Evolutionary conservation across 2,113 vertebrate genomes (phyloP).

Genomic region (Phaethornis superciliosus): DNA sequence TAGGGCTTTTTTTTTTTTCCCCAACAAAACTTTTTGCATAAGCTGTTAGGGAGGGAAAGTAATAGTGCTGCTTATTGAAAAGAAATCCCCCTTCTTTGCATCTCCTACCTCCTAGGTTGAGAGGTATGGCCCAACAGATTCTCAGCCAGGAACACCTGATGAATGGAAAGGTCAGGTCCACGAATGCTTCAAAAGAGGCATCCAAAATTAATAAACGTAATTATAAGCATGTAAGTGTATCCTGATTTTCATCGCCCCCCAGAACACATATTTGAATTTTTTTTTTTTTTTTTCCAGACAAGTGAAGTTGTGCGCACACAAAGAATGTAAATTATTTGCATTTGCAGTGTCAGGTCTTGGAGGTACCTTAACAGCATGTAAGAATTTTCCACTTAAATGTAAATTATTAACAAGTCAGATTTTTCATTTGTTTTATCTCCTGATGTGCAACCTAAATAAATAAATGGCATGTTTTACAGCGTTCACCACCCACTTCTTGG

Average conservation of each 20-base stretch:
- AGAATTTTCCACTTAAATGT: conserved; percentile 81
- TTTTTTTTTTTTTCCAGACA: neutral
- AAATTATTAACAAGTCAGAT: conserved; percentile 84
- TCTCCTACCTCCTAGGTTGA: conserved; percentile 71
- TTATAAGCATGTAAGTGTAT: conserved; percentile 42
- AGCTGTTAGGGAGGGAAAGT: conserved; percentile 69
- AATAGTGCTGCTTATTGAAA: conserved; percentile 67
- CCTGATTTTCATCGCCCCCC: conserved; percentile 10
- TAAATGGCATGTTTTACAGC: conserved; percentile 76
- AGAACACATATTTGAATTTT: conserved; percentile 23
- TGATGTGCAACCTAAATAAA: conserved; percentile 84
- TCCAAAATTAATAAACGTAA: conserved; percentile 36
- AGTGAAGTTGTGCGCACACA: conserved; percentile 49
- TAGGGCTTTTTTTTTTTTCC: conserved; percentile 66
- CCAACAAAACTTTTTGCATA: conserved; percentile 77
- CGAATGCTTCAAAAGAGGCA: conserved; percentile 44
- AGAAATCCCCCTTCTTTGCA: conserved; percentile 59
- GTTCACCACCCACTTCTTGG: conserved; percentile 71
- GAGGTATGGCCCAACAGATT: conserved; percentile 59
- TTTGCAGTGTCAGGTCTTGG: conserved; percentile 76
- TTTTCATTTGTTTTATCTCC: conserved; percentile 85
- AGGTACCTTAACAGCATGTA: conserved; percentile 80
- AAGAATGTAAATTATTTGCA: conserved; percentile 78
- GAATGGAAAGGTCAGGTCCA: conserved; percentile 55
- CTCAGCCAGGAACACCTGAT: conserved; percentile 76